Base-by-base conservation (phyloP, 2,797 vertebrate genomes). In the Petrocephalus sullivani region DNA sequence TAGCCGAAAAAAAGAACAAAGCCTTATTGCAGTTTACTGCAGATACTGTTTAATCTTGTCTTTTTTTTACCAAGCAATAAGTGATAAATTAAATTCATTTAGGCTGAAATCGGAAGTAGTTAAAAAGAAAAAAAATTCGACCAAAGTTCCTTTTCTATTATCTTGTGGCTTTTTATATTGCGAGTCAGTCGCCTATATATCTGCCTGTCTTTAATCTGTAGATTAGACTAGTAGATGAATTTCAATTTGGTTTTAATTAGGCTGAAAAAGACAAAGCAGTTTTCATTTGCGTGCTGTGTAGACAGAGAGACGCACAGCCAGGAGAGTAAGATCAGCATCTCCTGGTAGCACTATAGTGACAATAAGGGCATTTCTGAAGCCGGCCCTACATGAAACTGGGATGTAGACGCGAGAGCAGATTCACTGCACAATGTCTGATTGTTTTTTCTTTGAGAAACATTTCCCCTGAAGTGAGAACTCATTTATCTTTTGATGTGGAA, bases 51-150 rank as follows among this genome's bases (percentile, higher is more conserved):
- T 89, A 86, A 89, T 92, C 87, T 91, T 46, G 1, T 33, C 51
- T 58, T 56, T 16, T 89, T 92, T 87, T 92, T 87, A 41, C 60
- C 89, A 92, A 90, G 91, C 87, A 92, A 90, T 92, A 89, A 87
- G 87, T 64, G 67, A 90, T 91, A 86, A 90, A 91, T 89, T 12
- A 78, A 78, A 90, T 89, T 92, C 90, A 85, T 87, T 78, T 86
- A 49, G 61, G 51, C 41, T 86, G 51, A 86, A 75, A 86, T 86
- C 8, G 64, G 64, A 89, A 64, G 53, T 46, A 87, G 90, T 86
- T 71, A 54, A 78, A 28, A 28, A 28, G 28, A 28, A 28, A 28
- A 28, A 28, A 28, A 28, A 28, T 28, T 28, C 82, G 56, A 87
- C 90, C 85, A 33, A 61, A 86, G 89, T 60, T 89, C 87, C 12